These are phyloP conservation scores for Orius insidiosus DNA, from an alignment of 1,140 invertebrate genomes.

Conservation along the genomic window DNA sequence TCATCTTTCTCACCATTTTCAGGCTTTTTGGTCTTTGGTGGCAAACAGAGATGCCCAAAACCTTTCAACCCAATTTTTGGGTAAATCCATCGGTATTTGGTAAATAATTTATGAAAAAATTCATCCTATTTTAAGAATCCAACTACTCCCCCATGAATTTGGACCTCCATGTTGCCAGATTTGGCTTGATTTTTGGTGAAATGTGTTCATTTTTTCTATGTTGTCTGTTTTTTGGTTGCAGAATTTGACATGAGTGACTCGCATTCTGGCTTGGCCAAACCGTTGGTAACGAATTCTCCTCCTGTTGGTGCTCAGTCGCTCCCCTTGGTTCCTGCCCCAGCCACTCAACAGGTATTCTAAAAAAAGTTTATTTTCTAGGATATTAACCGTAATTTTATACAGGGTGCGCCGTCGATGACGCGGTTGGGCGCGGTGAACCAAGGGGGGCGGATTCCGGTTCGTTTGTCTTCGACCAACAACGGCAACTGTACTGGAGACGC, in stretches of 20 bases:
- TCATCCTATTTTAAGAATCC: too few species aligned
- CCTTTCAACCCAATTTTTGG: too few species aligned
- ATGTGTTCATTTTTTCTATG: too few species aligned
- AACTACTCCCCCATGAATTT: too few species aligned
- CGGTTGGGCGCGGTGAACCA: slow-evolving; percentile 13
- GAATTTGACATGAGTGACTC: slow-evolving; percentile 15
- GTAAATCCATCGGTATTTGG: too few species aligned
- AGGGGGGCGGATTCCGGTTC: slow-evolving; percentile 12
- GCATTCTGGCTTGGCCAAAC: slow-evolving; percentile 14
- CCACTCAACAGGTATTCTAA: slow-evolving; percentile 11
- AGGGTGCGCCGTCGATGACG: slow-evolving; percentile 13
- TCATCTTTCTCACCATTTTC: too few species aligned
- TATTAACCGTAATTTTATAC: not conserved
- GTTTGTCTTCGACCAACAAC: slow-evolving; percentile 7
- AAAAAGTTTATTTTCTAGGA: not conserved
- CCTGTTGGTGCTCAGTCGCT: slow-evolving; percentile 8
- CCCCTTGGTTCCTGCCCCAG: slow-evolving; percentile 14
- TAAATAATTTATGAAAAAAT: too few species aligned
- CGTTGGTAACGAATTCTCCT: slow-evolving; percentile 3
- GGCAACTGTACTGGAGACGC: slow-evolving; percentile 1
- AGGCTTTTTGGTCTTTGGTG: too few species aligned
- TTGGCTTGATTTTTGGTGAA: too few species aligned
- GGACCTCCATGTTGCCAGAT: too few species aligned
- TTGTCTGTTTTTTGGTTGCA: slow-evolving; percentile 5
- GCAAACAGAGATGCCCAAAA: too few species aligned